Conservation (phyloP, 2,797 vertebrate species). For the Amphiprion clarkii region DNA sequence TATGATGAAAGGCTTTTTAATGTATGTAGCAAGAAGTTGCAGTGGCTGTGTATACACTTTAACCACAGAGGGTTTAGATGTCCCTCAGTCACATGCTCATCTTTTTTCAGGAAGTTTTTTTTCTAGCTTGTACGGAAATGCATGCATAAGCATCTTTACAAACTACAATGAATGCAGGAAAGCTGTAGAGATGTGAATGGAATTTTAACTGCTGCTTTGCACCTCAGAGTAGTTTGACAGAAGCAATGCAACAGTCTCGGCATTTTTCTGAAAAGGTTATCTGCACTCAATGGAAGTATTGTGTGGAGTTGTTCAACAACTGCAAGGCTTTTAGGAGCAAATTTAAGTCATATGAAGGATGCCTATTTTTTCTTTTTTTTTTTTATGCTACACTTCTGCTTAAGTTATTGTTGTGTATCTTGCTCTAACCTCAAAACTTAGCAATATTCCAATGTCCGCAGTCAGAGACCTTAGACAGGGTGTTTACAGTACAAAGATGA, state of each 20-base stretch:
- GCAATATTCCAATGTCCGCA: too few relatives aligned
- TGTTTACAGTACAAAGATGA: too few relatives aligned
- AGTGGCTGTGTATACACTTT: not conserved
- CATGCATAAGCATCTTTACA: slow-evolving; percentile 68
- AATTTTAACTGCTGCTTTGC: slow-evolving; percentile 71
- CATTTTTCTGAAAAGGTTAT: slow-evolving; percentile 37
- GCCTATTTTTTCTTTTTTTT: too few relatives aligned
- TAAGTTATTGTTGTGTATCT: too few relatives aligned
- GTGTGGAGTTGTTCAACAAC: slow-evolving; percentile 16
- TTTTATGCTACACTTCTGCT: too few relatives aligned
- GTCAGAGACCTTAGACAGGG: too few relatives aligned
- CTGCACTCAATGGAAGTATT: slow-evolving; percentile 51
- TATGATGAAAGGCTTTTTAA: too few relatives aligned
- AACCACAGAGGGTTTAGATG: slow-evolving; percentile 18
- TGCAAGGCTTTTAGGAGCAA: slow-evolving; percentile 14
- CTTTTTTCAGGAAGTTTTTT: slow-evolving; percentile 58
- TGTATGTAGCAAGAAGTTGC: too few relatives aligned
- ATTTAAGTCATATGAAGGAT: not conserved
- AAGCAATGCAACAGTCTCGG: slow-evolving; percentile 38
- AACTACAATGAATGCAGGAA: slow-evolving; percentile 68
- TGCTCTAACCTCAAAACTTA: too few relatives aligned
- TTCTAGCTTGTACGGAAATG: slow-evolving; percentile 60
- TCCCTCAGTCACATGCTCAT: slow-evolving; percentile 20
- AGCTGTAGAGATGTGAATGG: slow-evolving; percentile 54
- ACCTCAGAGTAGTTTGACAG: slow-evolving; percentile 49